phyloP scores from a whole-genome alignment of 92 coral and sea anemone genomes.

The Epizoanthus fatuus region DNA sequence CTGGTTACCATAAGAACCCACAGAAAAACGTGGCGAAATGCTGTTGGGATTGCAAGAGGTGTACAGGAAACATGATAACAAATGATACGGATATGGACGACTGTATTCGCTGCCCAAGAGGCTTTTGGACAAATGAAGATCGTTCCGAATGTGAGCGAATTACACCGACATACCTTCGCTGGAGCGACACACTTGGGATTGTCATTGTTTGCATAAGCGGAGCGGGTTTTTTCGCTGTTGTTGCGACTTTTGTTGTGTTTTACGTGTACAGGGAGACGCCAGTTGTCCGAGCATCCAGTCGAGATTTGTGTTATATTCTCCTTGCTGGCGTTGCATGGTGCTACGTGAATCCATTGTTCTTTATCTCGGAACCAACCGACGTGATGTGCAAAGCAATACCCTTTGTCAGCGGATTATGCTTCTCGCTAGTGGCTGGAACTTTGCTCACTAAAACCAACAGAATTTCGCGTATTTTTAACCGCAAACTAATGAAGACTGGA shows the following conservation, averaged over 20 bases:
- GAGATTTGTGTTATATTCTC: constrained; percentile 87
- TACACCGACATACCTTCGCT: constrained; percentile 70
- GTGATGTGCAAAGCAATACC: constrained; percentile 73
- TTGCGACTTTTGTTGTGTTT: constrained; percentile 73
- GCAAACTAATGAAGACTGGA: constrained; percentile 80
- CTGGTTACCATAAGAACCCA: constrained; percentile 79
- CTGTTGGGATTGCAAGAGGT: constrained; percentile 88
- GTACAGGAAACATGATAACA: constrained; percentile 73
- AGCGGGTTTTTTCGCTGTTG: constrained; percentile 63
- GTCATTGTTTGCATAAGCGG: constrained; percentile 72
- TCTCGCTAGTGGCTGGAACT: constrained; percentile 88
- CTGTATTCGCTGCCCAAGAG: constrained; percentile 80
- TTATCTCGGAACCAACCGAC: constrained; percentile 76
- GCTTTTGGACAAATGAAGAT: constrained; percentile 76
- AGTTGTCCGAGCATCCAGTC: constrained; percentile 91
- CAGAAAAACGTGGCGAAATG: constrained; percentile 81
- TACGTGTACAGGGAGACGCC: constrained; percentile 82
- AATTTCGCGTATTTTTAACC: constrained; percentile 90
- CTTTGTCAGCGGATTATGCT: constrained; percentile 74
- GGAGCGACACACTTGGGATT: constrained; percentile 74
- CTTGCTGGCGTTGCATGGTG: constrained; percentile 87
- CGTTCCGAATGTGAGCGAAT: constrained; percentile 82
- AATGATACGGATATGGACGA: constrained; percentile 75
- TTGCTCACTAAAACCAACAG: constrained; percentile 91
- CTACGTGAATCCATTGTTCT: constrained; percentile 72